phyloP scores from a whole-genome alignment of 2,888 invertebrate genomes.

The Megaustenia siamemsis region DNA sequence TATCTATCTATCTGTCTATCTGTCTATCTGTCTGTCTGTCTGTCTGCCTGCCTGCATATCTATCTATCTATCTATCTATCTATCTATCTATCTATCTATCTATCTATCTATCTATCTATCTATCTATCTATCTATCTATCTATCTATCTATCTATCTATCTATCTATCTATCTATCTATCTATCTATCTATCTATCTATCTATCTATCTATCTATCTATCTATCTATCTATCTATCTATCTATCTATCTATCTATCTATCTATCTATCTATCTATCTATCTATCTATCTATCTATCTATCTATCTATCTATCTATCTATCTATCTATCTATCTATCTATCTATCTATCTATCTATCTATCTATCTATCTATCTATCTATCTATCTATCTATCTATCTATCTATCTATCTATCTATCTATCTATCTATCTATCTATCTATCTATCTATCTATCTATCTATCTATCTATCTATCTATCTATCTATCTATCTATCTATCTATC shows the following conservation, averaged over 20 bases:
- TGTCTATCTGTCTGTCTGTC: neutral
- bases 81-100: neutral
- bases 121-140: neutral
- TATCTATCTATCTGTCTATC: neutral
- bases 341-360: neutral
- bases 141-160: neutral
- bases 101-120: neutral
- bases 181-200: conserved; percentile 14
- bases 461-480: neutral
- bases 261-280: neutral
- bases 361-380: neutral
- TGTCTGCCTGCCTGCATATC: neutral
- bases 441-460: neutral
- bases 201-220: neutral
- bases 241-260: neutral
- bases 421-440: neutral
- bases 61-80: neutral
- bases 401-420: neutral
- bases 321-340: neutral
- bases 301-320: neutral
- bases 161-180: neutral
- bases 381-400: neutral
- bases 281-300: neutral
- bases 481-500: neutral
- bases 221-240: neutral